Evolutionary conservation across 2,888 invertebrate species (phyloP), one percentile per base, ranked within the genome.

Genomic region (Pocota personata): DNA sequence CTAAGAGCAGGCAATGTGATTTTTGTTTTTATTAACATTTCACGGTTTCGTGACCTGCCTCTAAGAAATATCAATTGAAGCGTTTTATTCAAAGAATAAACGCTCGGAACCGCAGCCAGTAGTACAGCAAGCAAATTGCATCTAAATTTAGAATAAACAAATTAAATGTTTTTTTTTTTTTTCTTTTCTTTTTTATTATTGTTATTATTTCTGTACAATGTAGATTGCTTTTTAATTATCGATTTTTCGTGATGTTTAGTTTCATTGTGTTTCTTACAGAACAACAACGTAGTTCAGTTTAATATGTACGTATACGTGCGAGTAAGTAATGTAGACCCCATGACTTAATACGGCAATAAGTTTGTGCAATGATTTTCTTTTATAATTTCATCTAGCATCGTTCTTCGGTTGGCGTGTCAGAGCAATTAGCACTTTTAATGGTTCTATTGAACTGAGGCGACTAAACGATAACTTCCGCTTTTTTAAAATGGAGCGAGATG

Each of bases 101-200:
- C 50, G 24, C 40, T 58, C 57, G 3, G 32, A 40, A 35, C 14
- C 57, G 8, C 21, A 37, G 14, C 40, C 30, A 19, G 10, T 52
- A 35, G 37, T 10, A 10, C 0, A 32, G 32, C 12, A 55, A 57
- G 64, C 69, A 82, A 76, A 82, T 66, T 82, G 77, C 72, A 72
- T 71, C 82, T 82, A 82, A 82, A 77, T 77, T 72, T 82, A 82
- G 82, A 82, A 77, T 72, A 72, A 82, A 82, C 72, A 72, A 77
- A 66, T 72, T 69, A 69, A 64, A 64, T 64, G 19, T 43, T 76
- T 71, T 48, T 40, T 32, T 37, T 21, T 40, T 46, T 67, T 67
- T 48, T 58, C 21, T 50, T 72, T 60, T 72, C 12, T 21, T 19
- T 67, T 69, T 69, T 66, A 40, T 69, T 30, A 27, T 35, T 67